These are phyloP conservation scores for Florisuga fusca DNA, from an alignment of 2,797 vertebrate genomes.

Conservation along the genomic window DNA sequence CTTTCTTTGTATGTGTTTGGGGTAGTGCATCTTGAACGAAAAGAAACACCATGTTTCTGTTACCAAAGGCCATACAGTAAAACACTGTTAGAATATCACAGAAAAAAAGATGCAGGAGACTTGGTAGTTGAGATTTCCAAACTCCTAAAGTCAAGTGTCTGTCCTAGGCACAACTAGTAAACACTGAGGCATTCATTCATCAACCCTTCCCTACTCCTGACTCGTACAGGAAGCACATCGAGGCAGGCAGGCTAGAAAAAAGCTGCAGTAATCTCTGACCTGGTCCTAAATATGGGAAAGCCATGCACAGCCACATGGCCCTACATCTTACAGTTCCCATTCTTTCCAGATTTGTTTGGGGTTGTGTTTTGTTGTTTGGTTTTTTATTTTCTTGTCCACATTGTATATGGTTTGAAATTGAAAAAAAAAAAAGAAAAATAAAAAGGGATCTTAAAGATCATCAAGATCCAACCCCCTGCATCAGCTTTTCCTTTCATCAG, in stretches of 20 bases:
- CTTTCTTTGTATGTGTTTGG: background rate
- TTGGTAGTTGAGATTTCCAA: background rate
- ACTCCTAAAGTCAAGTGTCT: background rate
- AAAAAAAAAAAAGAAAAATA: background rate
- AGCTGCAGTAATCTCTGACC: background rate
- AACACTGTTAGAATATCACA: background rate
- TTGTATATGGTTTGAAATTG: background rate
- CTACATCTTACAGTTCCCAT: background rate
- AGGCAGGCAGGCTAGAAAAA: background rate
- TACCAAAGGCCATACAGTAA: background rate
- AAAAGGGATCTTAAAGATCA: too few relatives aligned
- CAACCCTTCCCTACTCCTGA: background rate
- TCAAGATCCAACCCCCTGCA: too few relatives aligned
- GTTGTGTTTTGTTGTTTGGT: background rate
- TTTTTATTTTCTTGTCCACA: background rate
- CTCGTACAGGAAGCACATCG: background rate
- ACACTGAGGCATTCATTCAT: background rate
- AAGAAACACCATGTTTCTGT: background rate
- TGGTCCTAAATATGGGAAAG: background rate
- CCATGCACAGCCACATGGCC: background rate
- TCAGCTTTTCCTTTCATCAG: background rate
- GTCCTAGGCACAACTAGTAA: background rate
- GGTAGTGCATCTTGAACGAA: background rate
- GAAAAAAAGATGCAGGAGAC: background rate
- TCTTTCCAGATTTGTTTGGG: background rate